Evolutionary conservation across 2,888 invertebrate species (phyloP), one percentile per base, ranked within the genome.

Genomic region (Cloeon dipterum): DNA sequence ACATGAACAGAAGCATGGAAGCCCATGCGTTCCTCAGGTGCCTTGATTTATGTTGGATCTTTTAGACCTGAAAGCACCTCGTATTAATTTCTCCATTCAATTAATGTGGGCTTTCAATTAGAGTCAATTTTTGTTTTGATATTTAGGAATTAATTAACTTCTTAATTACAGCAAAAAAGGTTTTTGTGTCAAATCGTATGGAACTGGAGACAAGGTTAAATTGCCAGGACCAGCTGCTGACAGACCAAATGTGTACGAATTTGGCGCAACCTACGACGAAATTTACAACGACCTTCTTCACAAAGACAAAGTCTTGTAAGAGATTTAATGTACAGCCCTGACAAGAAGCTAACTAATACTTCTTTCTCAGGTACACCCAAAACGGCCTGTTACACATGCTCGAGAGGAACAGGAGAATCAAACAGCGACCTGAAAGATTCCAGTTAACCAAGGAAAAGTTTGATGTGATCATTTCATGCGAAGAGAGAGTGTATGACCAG

Each of bases 1-100:
- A 98, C 57, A 98, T 98, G 89, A 98, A 98, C 55, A 69, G 98
- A 40, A 94, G 93, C 50, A 98, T 98, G 98, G 98, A 98, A 62
- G 96, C 96, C 13, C 98, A 99, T 62, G 85, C 85, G 40, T 91
- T 93, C 58, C 62, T 98, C 35, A 66, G 68, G 73, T 73, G 57
- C 52, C 43, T 10, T 21, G 21, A 8, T 10, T 5, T 5, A 21
- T 21, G 10, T 21, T 8, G 21, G 5, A 8, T 5, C 10, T 10
- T 10, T 8, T 8, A 21, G 8, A 21, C 10, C 10, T 5, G 21
- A 10, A n/a, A n/a, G n/a, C n/a, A n/a, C n/a, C n/a, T n/a, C n/a
- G n/a, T n/a, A n/a, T n/a, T n/a, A n/a, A n/a, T n/a, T n/a, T n/a
- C n/a, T n/a, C n/a, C n/a, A n/a, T n/a, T n/a, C n/a, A n/a, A n/a